Conservation (phyloP, 2,888 invertebrate genomes). For the Zaprionus bogoriensis region DNA sequence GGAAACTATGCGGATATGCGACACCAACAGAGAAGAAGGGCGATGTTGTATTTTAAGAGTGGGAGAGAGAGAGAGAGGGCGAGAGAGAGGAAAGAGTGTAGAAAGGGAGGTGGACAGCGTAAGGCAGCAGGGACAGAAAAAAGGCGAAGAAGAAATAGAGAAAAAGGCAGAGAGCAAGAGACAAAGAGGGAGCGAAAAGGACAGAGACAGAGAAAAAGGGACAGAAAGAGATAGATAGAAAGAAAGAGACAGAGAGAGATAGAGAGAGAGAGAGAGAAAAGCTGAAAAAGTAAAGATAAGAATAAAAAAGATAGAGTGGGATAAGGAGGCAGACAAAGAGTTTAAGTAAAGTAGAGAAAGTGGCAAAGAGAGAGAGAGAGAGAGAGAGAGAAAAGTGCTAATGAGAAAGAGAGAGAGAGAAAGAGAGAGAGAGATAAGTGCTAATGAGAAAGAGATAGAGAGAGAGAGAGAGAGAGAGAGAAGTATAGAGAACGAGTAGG, state of each 20-base stretch:
- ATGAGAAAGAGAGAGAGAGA: not conserved
- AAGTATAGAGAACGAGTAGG: too few relatives aligned
- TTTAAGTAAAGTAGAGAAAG: not conserved
- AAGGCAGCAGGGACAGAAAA: too few relatives aligned
- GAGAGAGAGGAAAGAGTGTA: too few relatives aligned
- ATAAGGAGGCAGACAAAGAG: too few relatives aligned
- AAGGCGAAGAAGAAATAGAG: too few relatives aligned
- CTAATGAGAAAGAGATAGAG: not conserved
- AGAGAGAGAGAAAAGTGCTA: not conserved
- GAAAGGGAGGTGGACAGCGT: too few relatives aligned
- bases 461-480: not conserved
- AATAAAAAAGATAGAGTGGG: too few relatives aligned
- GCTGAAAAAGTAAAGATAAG: not conserved
- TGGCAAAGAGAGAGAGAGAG: not conserved
- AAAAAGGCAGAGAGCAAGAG: too few relatives aligned
- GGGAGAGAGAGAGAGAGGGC: not conserved
- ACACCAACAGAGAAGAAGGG: conserved; percentile 15
- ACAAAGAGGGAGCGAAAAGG: too few relatives aligned
- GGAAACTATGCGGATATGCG: conserved; percentile 45
- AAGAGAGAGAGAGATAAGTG: not conserved
- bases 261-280: not conserved
- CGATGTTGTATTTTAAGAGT: too few relatives aligned
- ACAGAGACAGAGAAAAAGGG: not conserved
- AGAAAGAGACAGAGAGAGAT: not conserved
- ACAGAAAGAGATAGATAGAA: too few relatives aligned